Evolutionary conservation across 2,113 vertebrate species (phyloP).

Genomic region (Noctilio leporinus): DNA sequence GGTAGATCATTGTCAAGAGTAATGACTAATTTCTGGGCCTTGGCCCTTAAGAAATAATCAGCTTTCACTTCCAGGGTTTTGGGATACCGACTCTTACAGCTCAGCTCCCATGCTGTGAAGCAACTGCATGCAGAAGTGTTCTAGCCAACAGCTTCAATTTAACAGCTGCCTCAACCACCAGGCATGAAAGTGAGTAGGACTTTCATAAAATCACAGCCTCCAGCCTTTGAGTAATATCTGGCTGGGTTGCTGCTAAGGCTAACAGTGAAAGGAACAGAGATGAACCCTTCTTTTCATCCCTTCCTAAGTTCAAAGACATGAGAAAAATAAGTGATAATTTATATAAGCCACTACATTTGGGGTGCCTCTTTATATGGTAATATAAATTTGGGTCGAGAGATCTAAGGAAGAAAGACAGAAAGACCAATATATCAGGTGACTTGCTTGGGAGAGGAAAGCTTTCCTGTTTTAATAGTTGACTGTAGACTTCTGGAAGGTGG

Average conservation of each 20-base stretch:
- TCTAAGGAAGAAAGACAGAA: neutral
- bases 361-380: neutral
- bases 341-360: neutral
- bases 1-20: neutral
- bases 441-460: neutral
- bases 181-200: neutral
- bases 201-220: neutral
- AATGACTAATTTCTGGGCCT: neutral
- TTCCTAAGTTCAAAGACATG: neutral
- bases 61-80: neutral
- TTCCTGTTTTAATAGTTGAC: neutral
- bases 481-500: fast-evolving
- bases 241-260: neutral
- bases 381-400: neutral
- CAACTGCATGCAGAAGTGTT: neutral
- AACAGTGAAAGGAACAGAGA: neutral
- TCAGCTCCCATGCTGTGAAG: neutral
- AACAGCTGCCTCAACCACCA: neutral
- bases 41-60: neutral
- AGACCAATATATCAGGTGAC: neutral
- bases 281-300: neutral
- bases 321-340: neutral
- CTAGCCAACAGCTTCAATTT: neutral
- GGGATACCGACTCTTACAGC: neutral
- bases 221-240: no score